phyloP scores from a whole-genome alignment of 2,888 invertebrate species.

The Callyntrura guangdongensis region DNA sequence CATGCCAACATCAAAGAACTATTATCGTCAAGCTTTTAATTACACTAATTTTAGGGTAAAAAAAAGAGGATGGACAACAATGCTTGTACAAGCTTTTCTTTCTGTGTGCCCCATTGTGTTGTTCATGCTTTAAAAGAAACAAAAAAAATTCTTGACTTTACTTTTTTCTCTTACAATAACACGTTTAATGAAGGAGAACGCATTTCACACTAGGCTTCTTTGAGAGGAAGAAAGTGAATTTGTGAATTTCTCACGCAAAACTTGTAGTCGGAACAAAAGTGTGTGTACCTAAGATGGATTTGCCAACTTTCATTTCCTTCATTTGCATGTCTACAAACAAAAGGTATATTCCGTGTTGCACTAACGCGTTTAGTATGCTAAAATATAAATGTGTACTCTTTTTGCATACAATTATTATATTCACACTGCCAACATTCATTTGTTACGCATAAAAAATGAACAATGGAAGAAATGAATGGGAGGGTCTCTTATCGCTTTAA shows the following conservation, averaged over 20 bases:
- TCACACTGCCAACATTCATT: neutral
- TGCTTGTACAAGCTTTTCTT: neutral
- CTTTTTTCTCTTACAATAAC: neutral
- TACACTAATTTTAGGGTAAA: slow-evolving; percentile 27
- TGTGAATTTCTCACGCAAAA: neutral
- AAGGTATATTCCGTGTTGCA: neutral
- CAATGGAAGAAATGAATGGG: neutral
- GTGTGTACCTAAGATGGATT: neutral
- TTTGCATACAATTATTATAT: neutral
- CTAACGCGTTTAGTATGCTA: neutral
- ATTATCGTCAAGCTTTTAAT: slow-evolving; percentile 43
- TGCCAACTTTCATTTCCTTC: neutral
- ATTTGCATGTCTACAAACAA: neutral
- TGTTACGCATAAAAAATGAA: slow-evolving; percentile 53
- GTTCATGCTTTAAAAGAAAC: slow-evolving; percentile 7
- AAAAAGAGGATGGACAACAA: slow-evolving; percentile 45
- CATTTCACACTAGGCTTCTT: neutral
- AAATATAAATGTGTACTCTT: neutral
- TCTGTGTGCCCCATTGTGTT: neutral
- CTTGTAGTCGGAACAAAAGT: neutral
- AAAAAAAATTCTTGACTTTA: slow-evolving; percentile 10
- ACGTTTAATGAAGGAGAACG: neutral
- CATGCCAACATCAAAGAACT: neutral
- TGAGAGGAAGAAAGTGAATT: neutral
- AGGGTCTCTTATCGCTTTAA: slow-evolving; percentile 45